Evolutionary conservation across 2,797 vertebrate genomes (phyloP), one percentile per base, ranked within the genome.

Genomic region (Alosa sapidissima): DNA sequence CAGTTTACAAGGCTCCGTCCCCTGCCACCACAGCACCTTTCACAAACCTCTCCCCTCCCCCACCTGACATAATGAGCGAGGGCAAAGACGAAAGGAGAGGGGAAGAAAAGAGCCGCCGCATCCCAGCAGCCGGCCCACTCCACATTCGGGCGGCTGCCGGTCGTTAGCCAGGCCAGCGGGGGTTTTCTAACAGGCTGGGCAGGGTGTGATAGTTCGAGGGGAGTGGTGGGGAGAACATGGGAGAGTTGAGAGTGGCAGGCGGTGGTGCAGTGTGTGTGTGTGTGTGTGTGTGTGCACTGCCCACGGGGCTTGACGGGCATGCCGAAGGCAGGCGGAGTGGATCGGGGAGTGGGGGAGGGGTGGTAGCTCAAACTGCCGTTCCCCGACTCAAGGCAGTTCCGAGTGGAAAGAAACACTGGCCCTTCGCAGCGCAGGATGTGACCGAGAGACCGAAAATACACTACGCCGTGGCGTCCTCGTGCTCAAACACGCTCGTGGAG

Each of bases 1-100:
- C 47, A 51, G 54, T 24, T 45, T 58, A 16, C 11, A 21, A 68
- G 36, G 28, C 85, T 83, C 68, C 45, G 83, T 81, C 68, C 45
- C 81, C 85, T 81, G 36, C 82, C 81, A 16, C 83, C 8, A 49
- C 28, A 14, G 81, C 85, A 86, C 83, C 87, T 82, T 21, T 9
- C 28, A 58, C 51, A 82, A 85, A 52, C 85, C 85, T 49, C 28
- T 16, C 45, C 72, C 72, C 72, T 47, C 41, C 72, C 72, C 72
- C 72, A 75, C 72, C 72, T 47, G 72, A 19, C 72, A 78, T 78
- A 78, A 78, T 78, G 72, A 78, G 72, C 41, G 41, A 47, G 72
- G 68, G 72, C 14, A 16, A 45, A 78, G 72, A 78, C 6, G 41
- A 78, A 78, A 45, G 41, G 72, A 8, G 14, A 19, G 28, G 41